phyloP scores from a whole-genome alignment of 64 coral and sea anemone species.

The Acropora tenuis region DNA sequence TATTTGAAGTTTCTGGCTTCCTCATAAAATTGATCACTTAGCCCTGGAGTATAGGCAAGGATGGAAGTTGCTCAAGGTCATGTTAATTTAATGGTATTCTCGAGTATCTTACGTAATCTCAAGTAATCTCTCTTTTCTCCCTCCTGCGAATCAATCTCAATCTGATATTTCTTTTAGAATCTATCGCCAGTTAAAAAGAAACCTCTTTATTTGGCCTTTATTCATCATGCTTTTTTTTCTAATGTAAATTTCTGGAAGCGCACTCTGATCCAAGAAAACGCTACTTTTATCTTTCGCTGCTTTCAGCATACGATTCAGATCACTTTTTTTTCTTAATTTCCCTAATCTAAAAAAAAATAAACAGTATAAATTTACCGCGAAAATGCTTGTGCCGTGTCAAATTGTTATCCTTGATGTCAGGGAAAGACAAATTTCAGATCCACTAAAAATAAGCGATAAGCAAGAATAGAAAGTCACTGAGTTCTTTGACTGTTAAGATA shows the following conservation, averaged over 20 bases:
- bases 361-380: neutral
- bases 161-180: neutral
- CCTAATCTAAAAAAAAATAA: neutral
- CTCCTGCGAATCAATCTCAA: neutral
- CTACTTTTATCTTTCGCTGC: neutral
- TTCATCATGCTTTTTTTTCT: neutral
- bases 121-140: neutral
- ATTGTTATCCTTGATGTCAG: neutral
- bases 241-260: no score
- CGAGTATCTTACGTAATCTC: neutral
- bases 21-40: neutral
- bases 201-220: no score
- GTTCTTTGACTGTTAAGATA: neutral
- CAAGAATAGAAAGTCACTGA: neutral
- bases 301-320: no score
- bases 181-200: neutral
- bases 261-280: no score
- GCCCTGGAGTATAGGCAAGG: neutral
- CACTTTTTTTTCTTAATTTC: no score
- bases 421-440: neutral
- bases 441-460: neutral
- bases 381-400: neutral
- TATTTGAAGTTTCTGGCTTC: slow-evolving; percentile 5
- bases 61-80: neutral
- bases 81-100: neutral